Percentiles rank a stretch among this genome's conserved stretches.
Evolutionary conservation across 2,888 invertebrate species (phyloP).

Genomic region (Caenorhabditis japonica): DNA sequence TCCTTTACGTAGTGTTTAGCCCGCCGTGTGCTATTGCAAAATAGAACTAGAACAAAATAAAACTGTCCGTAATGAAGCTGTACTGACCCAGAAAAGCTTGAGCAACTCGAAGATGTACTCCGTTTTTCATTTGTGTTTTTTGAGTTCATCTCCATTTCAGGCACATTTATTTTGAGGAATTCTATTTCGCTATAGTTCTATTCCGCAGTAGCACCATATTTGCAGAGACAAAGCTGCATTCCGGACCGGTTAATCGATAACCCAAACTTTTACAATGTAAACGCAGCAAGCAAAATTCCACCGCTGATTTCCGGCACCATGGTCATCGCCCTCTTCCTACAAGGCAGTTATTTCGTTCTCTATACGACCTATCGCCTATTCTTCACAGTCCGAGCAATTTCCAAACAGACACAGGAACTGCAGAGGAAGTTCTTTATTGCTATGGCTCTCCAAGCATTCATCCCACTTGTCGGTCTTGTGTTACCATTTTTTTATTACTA

Average conservation of each 20-base stretch:
- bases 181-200: too few species aligned
- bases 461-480: background rate
- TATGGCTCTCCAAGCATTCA: conserved; percentile 3
- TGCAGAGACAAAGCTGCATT: conserved; percentile 5
- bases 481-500: background rate
- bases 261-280: conserved; percentile 6
- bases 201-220: too few species aligned
- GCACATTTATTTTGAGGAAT: too few species aligned
- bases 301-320: background rate
- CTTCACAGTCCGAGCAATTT: background rate
- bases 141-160: too few species aligned
- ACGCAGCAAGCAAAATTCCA: background rate
- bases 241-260: background rate
- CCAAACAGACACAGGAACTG: conserved; percentile 1
- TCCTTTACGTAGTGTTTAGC: too few species aligned
- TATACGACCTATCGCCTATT: conserved; percentile 12
- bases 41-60: too few species aligned
- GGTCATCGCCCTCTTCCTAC: background rate
- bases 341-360: conserved; percentile 8
- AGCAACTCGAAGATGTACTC: too few species aligned
- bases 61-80: too few species aligned
- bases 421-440: conserved; percentile 18
- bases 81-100: too few species aligned
- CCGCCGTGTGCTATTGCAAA: too few species aligned
- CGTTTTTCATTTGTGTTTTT: too few species aligned